A percentile compares a stretch with the other conserved stretches of the same genome.
Conservation (phyloP, 2,888 invertebrate genomes). For the Drosophila subsilvestris region DNA sequence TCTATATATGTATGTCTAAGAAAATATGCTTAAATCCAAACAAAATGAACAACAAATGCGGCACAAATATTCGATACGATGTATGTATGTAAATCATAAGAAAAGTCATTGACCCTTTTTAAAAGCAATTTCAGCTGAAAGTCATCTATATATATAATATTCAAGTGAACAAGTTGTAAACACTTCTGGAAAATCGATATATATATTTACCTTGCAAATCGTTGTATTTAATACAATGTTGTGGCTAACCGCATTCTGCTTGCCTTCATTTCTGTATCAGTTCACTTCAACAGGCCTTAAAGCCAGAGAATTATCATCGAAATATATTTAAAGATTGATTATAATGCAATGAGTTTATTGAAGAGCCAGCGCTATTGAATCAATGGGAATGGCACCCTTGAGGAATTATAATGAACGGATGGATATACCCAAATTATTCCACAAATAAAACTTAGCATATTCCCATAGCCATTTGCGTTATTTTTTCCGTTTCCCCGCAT, state of each 20-base stretch:
- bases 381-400: constrained; percentile 18
- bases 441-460: constrained; percentile 43
- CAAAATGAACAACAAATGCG: background rate
- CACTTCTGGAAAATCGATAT: too few relatives aligned
- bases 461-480: constrained; percentile 14
- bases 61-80: constrained; percentile 1
- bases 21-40: background rate
- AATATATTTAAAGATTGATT: background rate
- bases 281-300: background rate
- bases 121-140: background rate
- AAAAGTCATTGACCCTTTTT: background rate
- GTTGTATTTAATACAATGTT: too few relatives aligned
- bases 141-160: background rate
- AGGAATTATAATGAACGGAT: constrained; percentile 23
- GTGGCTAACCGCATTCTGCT: background rate
- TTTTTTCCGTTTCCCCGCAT: constrained; percentile 9
- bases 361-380: background rate
- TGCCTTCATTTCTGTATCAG: background rate
- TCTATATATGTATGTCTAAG: background rate
- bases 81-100: too few relatives aligned
- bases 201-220: too few relatives aligned
- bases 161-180: too few relatives aligned
- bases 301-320: background rate
- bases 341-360: background rate
- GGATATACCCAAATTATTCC: constrained; percentile 32